These are phyloP conservation scores for Ctenicera cuprea DNA, from an alignment of 2,888 invertebrate genomes.

Conservation along the genomic window DNA sequence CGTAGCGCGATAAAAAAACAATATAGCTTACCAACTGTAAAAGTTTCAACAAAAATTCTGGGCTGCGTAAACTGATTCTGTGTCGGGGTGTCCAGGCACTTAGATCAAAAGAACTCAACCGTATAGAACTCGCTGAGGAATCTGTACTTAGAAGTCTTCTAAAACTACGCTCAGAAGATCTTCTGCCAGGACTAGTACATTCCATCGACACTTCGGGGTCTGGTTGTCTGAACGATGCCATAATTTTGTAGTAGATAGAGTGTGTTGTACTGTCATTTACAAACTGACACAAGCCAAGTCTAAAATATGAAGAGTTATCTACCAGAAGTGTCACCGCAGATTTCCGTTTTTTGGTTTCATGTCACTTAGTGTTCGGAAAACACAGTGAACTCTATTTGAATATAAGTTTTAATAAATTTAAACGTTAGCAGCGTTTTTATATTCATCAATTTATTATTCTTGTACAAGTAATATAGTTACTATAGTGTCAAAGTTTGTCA, in stretches of 20 bases:
- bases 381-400: too few relatives aligned
- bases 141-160: slow-evolving; percentile 56
- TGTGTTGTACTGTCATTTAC: background rate
- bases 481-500: too few relatives aligned
- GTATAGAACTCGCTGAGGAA: slow-evolving; percentile 54
- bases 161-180: background rate
- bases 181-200: background rate
- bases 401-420: too few relatives aligned
- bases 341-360: background rate
- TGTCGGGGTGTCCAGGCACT: slow-evolving; percentile 51
- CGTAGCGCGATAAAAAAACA: too few relatives aligned
- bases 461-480: too few relatives aligned
- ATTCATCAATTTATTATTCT: too few relatives aligned
- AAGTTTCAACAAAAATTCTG: slow-evolving; percentile 61
- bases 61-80: slow-evolving; percentile 56
- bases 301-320: background rate
- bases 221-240: background rate
- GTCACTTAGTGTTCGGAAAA: too few relatives aligned
- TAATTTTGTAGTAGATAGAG: too few relatives aligned
- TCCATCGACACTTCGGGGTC: background rate
- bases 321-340: slow-evolving; percentile 2
- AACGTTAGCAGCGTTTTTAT: too few relatives aligned
- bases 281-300: background rate
- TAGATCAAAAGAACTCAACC: slow-evolving; percentile 44
- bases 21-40: slow-evolving; percentile 59